These are phyloP conservation scores for Procambarus virginalis DNA, from an alignment of 1,140 invertebrate genomes.

Conservation along the genomic window DNA sequence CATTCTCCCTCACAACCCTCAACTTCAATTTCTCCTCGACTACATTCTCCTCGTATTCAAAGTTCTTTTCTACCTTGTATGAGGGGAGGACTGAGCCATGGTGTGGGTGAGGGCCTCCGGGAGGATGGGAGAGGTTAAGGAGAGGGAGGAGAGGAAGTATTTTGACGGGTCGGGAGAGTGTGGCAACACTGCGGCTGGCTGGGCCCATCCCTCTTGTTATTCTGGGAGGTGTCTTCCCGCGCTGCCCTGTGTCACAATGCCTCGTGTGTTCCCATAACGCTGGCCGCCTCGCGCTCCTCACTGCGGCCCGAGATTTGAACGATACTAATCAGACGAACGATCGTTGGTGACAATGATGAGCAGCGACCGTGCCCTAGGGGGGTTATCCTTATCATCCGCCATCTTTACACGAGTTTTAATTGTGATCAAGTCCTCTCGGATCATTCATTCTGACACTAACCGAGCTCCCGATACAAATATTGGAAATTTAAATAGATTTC, in stretches of 20 bases:
- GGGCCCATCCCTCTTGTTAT: neutral
- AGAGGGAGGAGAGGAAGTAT: neutral
- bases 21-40: neutral
- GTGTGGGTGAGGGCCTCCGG: neutral
- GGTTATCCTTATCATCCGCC: constrained; percentile 3
- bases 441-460: constrained; percentile 42
- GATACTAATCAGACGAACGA: neutral
- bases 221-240: neutral
- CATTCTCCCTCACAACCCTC: too few relatives aligned
- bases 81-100: too few relatives aligned
- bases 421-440: constrained; percentile 40
- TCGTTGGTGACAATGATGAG: neutral
- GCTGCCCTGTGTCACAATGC: neutral
- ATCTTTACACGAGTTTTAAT: constrained; percentile 52
- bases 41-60: too few relatives aligned
- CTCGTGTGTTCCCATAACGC: neutral
- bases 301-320: neutral
- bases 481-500: neutral
- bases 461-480: constrained; percentile 35
- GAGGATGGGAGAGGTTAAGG: neutral
- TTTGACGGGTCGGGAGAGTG: neutral
- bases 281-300: neutral
- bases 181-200: constrained; percentile 1
- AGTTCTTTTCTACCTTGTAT: neutral
- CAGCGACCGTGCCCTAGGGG: constrained; percentile 3